These are phyloP conservation scores for Acronicta aceris DNA, from an alignment of 2,888 invertebrate species.

Conservation along the genomic window DNA sequence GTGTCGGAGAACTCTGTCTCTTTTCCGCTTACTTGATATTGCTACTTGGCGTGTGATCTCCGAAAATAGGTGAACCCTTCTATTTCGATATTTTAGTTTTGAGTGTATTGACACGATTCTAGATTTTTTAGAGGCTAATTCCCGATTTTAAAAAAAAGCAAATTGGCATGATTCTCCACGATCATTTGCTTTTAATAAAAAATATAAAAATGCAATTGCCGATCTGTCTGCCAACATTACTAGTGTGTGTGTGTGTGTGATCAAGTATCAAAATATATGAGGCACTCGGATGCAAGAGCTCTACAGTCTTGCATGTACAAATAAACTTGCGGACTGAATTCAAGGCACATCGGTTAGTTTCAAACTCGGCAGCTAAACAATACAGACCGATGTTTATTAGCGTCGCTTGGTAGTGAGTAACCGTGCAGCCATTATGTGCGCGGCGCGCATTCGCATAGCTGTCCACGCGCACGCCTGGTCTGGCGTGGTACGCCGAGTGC, in stretches of 20 bases:
- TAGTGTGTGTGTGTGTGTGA: too few relatives aligned
- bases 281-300: neutral
- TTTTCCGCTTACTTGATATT: slow-evolving; percentile 7
- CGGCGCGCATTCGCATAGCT: slow-evolving; percentile 17
- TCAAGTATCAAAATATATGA: neutral
- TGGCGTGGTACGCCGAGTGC: slow-evolving; percentile 34
- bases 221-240: slow-evolving; percentile 14
- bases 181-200: too few relatives aligned
- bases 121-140: slow-evolving; percentile 10
- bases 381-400: slow-evolving; percentile 41
- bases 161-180: too few relatives aligned
- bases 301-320: slow-evolving; percentile 4
- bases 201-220: neutral
- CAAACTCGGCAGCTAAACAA: slow-evolving; percentile 30
- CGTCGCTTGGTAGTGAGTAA: slow-evolving; percentile 10
- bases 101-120: slow-evolving; percentile 10
- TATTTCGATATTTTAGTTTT: neutral
- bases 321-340: slow-evolving; percentile 21
- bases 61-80: slow-evolving; percentile 19
- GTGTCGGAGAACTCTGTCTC: slow-evolving; percentile 13
- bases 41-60: slow-evolving; percentile 15
- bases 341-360: slow-evolving; percentile 23
- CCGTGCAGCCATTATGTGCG: slow-evolving; percentile 22
- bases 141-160: too few relatives aligned
- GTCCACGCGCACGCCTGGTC: slow-evolving; percentile 39